Conservation (phyloP, 2,888 invertebrate genomes). For the Rambutsinella grinnellia region DNA sequence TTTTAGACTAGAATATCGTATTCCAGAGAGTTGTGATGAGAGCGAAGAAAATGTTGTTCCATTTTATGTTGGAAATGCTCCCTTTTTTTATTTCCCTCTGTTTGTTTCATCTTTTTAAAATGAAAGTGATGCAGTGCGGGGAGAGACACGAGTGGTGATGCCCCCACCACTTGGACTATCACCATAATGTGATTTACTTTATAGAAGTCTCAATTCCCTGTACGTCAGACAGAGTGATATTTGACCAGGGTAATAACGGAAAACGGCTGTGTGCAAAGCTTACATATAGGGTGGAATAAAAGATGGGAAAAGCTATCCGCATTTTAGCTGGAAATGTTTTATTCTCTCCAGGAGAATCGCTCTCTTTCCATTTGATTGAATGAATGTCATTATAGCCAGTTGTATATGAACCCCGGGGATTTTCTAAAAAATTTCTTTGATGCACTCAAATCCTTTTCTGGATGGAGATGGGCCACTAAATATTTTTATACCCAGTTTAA, state of each 20-base stretch:
- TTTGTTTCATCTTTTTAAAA: slow-evolving; percentile 10
- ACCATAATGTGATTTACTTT: neutral
- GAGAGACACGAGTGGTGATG: neutral
- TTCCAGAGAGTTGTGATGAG: slow-evolving; percentile 41
- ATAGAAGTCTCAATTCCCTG: neutral
- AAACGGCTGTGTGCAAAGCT: neutral
- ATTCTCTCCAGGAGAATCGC: no score
- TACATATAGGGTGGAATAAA: neutral
- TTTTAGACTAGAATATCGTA: slow-evolving; percentile 38
- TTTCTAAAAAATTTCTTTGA: slow-evolving; percentile 18
- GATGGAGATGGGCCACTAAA: no score
- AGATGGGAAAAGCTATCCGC: neutral
- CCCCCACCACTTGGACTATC: neutral
- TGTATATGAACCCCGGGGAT: slow-evolving; percentile 26
- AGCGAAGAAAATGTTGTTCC: slow-evolving; percentile 12
- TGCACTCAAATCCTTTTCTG: no score
- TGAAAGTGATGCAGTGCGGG: neutral
- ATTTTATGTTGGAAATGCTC: slow-evolving; percentile 18
- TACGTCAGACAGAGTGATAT: neutral
- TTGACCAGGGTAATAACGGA: neutral
- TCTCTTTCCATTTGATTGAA: neutral
- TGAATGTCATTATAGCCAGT: neutral
- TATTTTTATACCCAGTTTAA: no score
- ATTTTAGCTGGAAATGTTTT: no score
- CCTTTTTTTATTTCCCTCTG: slow-evolving; percentile 14